Evolutionary conservation across 2,113 vertebrate genomes (phyloP).

Genomic region (Hippopotamus amphibius): DNA sequence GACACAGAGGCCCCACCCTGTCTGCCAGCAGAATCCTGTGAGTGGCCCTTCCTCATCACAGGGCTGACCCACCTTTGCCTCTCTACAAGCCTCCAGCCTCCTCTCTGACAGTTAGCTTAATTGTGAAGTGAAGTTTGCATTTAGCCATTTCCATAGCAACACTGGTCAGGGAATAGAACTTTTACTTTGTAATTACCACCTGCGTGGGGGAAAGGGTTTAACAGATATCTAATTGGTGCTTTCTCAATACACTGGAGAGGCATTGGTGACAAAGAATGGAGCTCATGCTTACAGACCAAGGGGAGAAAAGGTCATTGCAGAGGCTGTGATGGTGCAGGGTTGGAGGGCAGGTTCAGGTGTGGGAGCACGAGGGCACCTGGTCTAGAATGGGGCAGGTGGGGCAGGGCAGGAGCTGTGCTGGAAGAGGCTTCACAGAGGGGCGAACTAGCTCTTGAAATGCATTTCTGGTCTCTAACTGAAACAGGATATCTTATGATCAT

Average conservation of each 20-base stretch:
- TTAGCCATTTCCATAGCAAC: slow-evolving; percentile 48
- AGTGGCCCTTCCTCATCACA: background rate
- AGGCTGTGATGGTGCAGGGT: background rate
- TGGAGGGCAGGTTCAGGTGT: background rate
- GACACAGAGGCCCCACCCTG: background rate
- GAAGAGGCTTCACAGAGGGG: background rate
- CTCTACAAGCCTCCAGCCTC: background rate
- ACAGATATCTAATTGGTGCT: slow-evolving; percentile 44
- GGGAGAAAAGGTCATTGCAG: background rate
- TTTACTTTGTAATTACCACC: slow-evolving; percentile 55
- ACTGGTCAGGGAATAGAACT: background rate
- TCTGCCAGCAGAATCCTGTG: background rate
- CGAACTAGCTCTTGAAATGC: background rate
- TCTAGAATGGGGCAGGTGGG: background rate
- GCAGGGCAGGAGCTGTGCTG: background rate
- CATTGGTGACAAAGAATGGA: background rate
- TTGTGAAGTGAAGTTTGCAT: slow-evolving; percentile 38
- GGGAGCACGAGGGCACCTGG: background rate
- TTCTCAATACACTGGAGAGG: background rate
- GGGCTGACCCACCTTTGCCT: background rate
- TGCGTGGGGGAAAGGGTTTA: slow-evolving; percentile 18
- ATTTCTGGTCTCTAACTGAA: background rate
- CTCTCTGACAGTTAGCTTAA: slow-evolving; percentile 12
- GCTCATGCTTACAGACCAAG: background rate
- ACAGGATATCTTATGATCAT: background rate